Conservation (phyloP, 2,888 invertebrate genomes). For the Charanyca ferruginea region DNA sequence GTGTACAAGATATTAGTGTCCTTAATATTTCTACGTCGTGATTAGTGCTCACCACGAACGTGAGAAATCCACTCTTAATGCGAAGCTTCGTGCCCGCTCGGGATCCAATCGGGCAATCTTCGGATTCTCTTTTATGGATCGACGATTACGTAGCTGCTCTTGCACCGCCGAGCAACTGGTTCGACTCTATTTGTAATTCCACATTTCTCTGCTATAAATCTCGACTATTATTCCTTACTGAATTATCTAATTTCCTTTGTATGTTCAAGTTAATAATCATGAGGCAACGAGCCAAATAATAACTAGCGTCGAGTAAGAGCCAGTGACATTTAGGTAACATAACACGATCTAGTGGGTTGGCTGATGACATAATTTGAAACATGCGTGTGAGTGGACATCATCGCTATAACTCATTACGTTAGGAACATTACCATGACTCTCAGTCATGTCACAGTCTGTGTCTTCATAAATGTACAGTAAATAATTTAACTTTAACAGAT, state of each 20-base stretch:
- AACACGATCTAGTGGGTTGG: constrained; percentile 79
- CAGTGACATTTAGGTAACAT: constrained; percentile 82
- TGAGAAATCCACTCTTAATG: constrained; percentile 82
- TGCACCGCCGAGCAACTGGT: constrained; percentile 63
- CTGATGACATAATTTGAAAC: constrained; percentile 86
- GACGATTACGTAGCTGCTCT: constrained; percentile 65
- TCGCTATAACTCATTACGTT: constrained; percentile 78
- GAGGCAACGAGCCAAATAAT: constrained; percentile 87
- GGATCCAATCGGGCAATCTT: constrained; percentile 79
- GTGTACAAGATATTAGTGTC: constrained; percentile 89
- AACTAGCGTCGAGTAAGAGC: constrained; percentile 77
- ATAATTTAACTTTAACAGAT: constrained; percentile 47
- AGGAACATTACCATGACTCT: constrained; percentile 70
- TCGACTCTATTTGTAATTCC: constrained; percentile 61
- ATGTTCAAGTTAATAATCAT: constrained; percentile 78
- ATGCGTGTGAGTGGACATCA: constrained; percentile 77
- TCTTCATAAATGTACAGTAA: constrained; percentile 62
- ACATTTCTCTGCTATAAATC: constrained; percentile 56
- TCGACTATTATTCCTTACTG: constrained; percentile 62
- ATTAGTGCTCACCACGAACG: constrained; percentile 82
- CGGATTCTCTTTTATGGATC: constrained; percentile 79
- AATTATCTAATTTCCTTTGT: constrained; percentile 69
- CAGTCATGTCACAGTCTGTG: constrained; percentile 37
- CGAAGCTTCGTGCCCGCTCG: constrained; percentile 74
- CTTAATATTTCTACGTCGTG: constrained; percentile 89